Evolutionary conservation across 2,888 invertebrate species (phyloP).

Genomic region (Melitaea athalia): DNA sequence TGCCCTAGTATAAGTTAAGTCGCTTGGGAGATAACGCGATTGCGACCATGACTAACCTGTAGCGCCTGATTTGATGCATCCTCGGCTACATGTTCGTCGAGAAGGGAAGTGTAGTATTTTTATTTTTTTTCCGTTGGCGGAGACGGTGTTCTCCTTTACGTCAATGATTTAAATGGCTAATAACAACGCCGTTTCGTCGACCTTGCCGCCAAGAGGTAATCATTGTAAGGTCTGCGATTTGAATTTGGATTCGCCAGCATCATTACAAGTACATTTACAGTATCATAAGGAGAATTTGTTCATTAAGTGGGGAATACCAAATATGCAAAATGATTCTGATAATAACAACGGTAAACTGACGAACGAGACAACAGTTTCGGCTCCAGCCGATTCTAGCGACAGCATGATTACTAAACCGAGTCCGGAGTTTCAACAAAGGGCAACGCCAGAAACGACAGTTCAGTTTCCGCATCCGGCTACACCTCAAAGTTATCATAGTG

Average conservation of each 20-base stretch:
- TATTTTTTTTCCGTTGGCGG: slow-evolving; percentile 80
- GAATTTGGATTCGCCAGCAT: slow-evolving; percentile 88
- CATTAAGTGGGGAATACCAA: slow-evolving; percentile 87
- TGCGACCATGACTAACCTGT: slow-evolving; percentile 72
- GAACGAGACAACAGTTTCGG: slow-evolving; percentile 83
- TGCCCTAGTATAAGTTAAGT: slow-evolving; percentile 63
- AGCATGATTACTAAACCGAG: slow-evolving; percentile 84
- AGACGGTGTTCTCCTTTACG: slow-evolving; percentile 74
- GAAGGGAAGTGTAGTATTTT: slow-evolving; percentile 70
- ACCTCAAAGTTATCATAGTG: slow-evolving; percentile 85
- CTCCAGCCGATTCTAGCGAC: slow-evolving; percentile 90
- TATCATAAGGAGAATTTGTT: slow-evolving; percentile 90
- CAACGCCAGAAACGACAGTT: slow-evolving; percentile 81
- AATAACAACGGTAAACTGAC: slow-evolving; percentile 87
- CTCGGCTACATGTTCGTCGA: slow-evolving; percentile 73
- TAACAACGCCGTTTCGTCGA: slow-evolving; percentile 79
- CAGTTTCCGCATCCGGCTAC: slow-evolving; percentile 85
- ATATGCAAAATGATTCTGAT: slow-evolving; percentile 82
- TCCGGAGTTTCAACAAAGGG: slow-evolving; percentile 82
- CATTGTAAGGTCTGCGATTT: slow-evolving; percentile 90
- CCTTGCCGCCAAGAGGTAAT: slow-evolving; percentile 83
- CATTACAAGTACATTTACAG: slow-evolving; percentile 89
- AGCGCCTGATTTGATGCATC: slow-evolving; percentile 61
- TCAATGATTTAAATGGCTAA: slow-evolving; percentile 81
- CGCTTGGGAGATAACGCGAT: slow-evolving; percentile 57